Percentiles rank a stretch among this genome's conserved stretches.
These are phyloP conservation scores for Schizotus pectinicornis DNA, from an alignment of 2,888 invertebrate genomes.

Conservation along the genomic window DNA sequence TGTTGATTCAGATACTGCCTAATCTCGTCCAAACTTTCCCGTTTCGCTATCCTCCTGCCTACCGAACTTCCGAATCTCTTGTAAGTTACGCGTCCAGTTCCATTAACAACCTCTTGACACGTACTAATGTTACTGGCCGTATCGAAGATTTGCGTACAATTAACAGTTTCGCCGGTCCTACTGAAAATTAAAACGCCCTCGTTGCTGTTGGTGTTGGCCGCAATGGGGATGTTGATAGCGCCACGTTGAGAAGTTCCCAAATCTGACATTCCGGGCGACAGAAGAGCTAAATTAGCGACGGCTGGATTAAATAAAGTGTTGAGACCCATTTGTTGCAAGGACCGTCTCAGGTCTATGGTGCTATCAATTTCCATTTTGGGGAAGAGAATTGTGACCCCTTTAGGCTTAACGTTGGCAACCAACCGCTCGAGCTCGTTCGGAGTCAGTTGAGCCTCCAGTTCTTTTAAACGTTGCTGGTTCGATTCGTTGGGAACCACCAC, in stretches of 20 bases:
- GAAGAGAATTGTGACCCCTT: conserved; percentile 64
- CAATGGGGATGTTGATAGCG: conserved; percentile 13
- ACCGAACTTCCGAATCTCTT: conserved; percentile 51
- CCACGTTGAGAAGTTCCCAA: not conserved
- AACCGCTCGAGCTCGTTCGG: conserved; percentile 61
- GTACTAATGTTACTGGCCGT: conserved; percentile 40
- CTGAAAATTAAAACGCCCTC: conserved; percentile 43
- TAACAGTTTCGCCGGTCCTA: conserved; percentile 34
- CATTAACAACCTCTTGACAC: conserved; percentile 38
- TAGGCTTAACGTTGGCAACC: conserved; percentile 59
- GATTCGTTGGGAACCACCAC: conserved; percentile 67
- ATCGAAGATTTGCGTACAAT: conserved; percentile 48
- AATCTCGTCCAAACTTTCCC: conserved; percentile 47
- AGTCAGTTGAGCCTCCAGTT: conserved; percentile 61
- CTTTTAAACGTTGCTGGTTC: conserved; percentile 57
- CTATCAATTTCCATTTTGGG: conserved; percentile 77
- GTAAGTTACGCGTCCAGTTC: conserved; percentile 40
- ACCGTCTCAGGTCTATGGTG: conserved; percentile 62
- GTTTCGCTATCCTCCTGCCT: conserved; percentile 49
- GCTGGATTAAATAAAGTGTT: conserved; percentile 67
- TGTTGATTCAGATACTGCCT: conserved; percentile 48
- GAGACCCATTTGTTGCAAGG: conserved; percentile 67
- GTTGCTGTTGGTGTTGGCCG: not conserved
- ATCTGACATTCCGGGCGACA: conserved; percentile 60
- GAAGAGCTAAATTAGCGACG: conserved; percentile 71